These are phyloP conservation scores for Sesia apiformis DNA, from an alignment of 2,888 invertebrate species.

Conservation along the genomic window DNA sequence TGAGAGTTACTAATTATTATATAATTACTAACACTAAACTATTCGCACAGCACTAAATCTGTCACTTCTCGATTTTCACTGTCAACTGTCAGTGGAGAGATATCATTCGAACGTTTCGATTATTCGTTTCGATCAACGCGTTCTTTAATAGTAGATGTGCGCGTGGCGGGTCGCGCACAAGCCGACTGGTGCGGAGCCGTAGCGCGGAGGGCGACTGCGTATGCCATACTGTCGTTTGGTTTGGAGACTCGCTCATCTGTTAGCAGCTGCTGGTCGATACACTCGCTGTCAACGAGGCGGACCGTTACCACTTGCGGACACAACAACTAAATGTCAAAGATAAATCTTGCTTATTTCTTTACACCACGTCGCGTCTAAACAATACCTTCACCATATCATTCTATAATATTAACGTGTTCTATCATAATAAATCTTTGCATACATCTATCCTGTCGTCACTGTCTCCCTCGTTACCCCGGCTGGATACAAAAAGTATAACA, in stretches of 20 bases:
- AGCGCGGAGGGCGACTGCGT: constrained; percentile 29
- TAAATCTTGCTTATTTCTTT: constrained; percentile 36
- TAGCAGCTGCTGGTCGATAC: constrained; percentile 35
- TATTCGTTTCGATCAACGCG: constrained; percentile 31
- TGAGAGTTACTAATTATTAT: too few species aligned
- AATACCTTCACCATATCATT: too few species aligned
- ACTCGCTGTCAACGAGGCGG: constrained; percentile 5
- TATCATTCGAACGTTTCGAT: constrained; percentile 43
- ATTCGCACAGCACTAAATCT: constrained; percentile 26
- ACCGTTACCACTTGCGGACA: constrained; percentile 46
- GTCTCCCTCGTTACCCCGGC: too few species aligned
- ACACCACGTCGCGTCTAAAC: constrained; percentile 7
- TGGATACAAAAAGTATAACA: too few species aligned
- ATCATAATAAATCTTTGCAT: too few species aligned
- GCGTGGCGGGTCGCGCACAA: constrained; percentile 60
- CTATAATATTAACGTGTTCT: too few species aligned
- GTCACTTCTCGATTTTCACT: constrained; percentile 31
- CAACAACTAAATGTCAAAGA: constrained; percentile 27
- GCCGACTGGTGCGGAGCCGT: constrained; percentile 24
- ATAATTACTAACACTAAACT: constrained; percentile 20
- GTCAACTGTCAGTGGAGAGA: constrained; percentile 32
- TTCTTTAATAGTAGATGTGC: constrained; percentile 38
- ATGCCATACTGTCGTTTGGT: constrained; percentile 4
- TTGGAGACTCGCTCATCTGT: constrained; percentile 44
- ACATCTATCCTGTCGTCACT: too few species aligned